A percentile compares a stretch with the other conserved stretches of the same genome.
phyloP scores from a whole-genome alignment of 1,140 invertebrate species.

The Zaprionus davidi region DNA sequence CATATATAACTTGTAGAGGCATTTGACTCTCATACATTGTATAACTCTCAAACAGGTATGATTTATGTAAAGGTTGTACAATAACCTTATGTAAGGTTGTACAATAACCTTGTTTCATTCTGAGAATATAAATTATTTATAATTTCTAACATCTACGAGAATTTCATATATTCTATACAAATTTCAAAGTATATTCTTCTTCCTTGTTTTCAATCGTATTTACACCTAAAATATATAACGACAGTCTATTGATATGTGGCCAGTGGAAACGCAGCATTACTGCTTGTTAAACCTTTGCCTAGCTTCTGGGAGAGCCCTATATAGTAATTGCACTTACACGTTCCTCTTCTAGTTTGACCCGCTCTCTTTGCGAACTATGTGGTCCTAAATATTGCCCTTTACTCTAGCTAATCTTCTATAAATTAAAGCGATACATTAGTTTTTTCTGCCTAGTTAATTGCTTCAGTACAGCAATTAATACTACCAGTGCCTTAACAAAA shows the following conservation, averaged over 20 bases:
- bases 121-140: no score
- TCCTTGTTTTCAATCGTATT: background rate
- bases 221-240: background rate
- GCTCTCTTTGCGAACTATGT: background rate
- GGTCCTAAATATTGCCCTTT: background rate
- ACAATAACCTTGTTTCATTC: no score
- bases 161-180: no score
- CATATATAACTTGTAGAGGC: no score
- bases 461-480: conserved; percentile 61
- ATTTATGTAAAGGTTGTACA: no score
- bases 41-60: background rate
- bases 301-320: background rate
- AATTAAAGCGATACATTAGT: conserved; percentile 5
- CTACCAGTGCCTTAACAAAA: conserved; percentile 77
- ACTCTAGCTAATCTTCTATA: conserved; percentile 9
- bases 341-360: background rate
- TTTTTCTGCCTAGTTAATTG: conserved; percentile 41
- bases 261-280: background rate
- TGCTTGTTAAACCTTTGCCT: background rate
- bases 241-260: background rate
- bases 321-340: background rate
- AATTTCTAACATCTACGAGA: no score
- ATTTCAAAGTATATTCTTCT: no score
- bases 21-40: background rate
- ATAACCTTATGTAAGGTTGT: no score